Evolutionary conservation across 2,797 vertebrate genomes (phyloP).

Genomic region (Brachyrhaphis roseni): DNA sequence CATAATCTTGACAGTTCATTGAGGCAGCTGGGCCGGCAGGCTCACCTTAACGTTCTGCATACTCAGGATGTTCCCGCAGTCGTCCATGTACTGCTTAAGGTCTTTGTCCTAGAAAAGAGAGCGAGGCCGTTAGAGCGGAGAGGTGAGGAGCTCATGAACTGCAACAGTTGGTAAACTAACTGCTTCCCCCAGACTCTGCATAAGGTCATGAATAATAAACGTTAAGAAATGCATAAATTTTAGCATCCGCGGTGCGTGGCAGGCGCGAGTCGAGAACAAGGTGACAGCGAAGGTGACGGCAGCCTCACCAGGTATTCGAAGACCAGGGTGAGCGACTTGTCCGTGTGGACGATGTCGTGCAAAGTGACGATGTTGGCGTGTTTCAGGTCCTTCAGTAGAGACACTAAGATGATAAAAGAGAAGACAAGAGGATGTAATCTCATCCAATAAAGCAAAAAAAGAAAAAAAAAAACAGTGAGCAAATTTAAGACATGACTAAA

Average conservation of each 20-base stretch:
- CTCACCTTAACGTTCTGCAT: slow-evolving; percentile 97
- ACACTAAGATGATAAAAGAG: slow-evolving; percentile 79
- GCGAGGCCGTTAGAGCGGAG: background rate
- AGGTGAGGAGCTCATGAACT: slow-evolving; percentile 14
- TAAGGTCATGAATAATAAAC: slow-evolving; percentile 57
- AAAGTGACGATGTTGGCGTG: slow-evolving; percentile 97
- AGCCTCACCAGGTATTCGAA: slow-evolving; percentile 95
- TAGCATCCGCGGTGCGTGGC: slow-evolving; percentile 28
- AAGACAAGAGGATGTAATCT: background rate
- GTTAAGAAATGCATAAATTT: slow-evolving; percentile 36
- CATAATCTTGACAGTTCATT: slow-evolving; percentile 27
- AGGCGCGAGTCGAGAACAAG: slow-evolving; percentile 23
- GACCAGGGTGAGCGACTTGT: slow-evolving; percentile 95
- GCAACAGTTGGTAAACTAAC: slow-evolving; percentile 31
- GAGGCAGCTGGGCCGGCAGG: slow-evolving; percentile 45
- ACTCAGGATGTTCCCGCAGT: slow-evolving; percentile 96
- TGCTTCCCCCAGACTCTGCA: background rate
- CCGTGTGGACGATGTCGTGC: slow-evolving; percentile 95
- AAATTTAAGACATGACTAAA: background rate
- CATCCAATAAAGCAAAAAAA: background rate
- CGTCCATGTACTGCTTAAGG: slow-evolving; percentile 97
- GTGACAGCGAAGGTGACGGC: slow-evolving; percentile 13
- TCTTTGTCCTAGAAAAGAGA: slow-evolving; percentile 88
- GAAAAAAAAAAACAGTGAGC: background rate
- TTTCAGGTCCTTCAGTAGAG: slow-evolving; percentile 95